These are phyloP conservation scores for Trichacis sp. DNA, from an alignment of 2,888 invertebrate species.

Conservation along the genomic window DNA sequence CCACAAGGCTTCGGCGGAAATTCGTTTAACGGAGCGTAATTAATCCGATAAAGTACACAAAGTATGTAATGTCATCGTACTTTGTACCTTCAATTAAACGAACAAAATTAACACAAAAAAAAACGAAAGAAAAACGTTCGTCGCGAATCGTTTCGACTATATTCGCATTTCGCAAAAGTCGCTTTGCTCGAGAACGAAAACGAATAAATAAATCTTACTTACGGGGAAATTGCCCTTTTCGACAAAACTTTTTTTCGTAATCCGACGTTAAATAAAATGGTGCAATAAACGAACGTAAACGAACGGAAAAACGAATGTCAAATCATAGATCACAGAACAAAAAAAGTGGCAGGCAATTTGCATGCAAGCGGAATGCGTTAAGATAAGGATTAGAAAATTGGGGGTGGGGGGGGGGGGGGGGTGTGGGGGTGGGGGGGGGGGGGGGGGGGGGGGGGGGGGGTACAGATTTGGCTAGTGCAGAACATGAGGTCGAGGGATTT, in stretches of 20 bases:
- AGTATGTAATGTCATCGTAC: too few species aligned
- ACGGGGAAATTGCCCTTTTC: constrained; percentile 80
- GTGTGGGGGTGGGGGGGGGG: constrained; percentile 71
- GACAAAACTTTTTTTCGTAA: constrained; percentile 64
- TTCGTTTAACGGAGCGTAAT: too few species aligned
- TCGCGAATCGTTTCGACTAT: too few species aligned
- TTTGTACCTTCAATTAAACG: too few species aligned
- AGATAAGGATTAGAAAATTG: constrained; percentile 39
- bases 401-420: constrained; percentile 68
- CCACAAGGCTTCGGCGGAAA: neutral
- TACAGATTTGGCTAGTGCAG: too few species aligned
- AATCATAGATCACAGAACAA: constrained; percentile 67
- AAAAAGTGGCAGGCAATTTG: constrained; percentile 67
- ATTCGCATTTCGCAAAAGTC: constrained; percentile 34
- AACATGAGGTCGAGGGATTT: too few species aligned
- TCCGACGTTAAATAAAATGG: constrained; percentile 75
- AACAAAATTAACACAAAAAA: too few species aligned
- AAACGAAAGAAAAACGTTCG: too few species aligned
- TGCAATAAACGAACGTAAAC: constrained; percentile 74
- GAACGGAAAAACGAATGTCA: constrained; percentile 80
- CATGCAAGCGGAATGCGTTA: constrained; percentile 69
- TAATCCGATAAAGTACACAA: too few species aligned
- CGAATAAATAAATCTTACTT: constrained; percentile 73
- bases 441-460: too few species aligned
- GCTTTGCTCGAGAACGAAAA: constrained; percentile 52